Percentiles rank a stretch among this genome's conserved stretches.
Conservation (phyloP, 2,888 invertebrate genomes). For the Lagria hirta region DNA sequence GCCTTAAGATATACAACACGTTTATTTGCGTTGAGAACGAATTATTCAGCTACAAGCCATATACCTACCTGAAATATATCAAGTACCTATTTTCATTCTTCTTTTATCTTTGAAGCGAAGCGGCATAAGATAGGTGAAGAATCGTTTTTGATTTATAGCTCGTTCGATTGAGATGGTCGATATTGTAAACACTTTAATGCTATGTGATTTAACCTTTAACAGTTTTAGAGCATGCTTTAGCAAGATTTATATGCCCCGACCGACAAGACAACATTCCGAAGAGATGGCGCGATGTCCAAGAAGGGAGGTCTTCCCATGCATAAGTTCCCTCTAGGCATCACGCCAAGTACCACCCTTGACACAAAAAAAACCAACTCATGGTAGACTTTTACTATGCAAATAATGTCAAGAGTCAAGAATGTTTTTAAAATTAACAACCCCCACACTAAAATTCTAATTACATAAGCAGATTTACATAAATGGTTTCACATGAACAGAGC, state of each 20-base stretch:
- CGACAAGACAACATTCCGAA: conserved; percentile 12
- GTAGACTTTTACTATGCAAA: neutral
- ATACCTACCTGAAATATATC: no score
- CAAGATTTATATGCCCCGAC: conserved; percentile 26
- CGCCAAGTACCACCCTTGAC: conserved; percentile 18
- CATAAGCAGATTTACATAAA: no score
- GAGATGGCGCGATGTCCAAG: conserved; percentile 11
- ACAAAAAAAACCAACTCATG: no score
- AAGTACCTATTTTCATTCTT: conserved; percentile 19
- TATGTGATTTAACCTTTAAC: conserved; percentile 32
- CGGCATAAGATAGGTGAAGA: conserved; percentile 27
- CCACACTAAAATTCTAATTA: no score
- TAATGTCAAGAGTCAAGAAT: no score
- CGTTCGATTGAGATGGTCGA: conserved; percentile 35
- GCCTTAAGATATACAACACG: conserved; percentile 14
- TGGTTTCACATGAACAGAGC: no score
- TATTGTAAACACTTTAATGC: conserved; percentile 34
- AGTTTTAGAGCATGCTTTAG: conserved; percentile 30
- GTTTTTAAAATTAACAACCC: no score
- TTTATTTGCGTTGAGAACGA: conserved; percentile 20
- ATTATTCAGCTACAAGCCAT: conserved; percentile 23
- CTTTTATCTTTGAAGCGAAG: conserved; percentile 17
- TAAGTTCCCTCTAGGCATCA: conserved; percentile 36
- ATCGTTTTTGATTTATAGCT: conserved; percentile 34
- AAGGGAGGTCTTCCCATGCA: no score